phyloP scores from a whole-genome alignment of 2,113 vertebrate genomes.

The Machaerirhynchus nigripectus region DNA sequence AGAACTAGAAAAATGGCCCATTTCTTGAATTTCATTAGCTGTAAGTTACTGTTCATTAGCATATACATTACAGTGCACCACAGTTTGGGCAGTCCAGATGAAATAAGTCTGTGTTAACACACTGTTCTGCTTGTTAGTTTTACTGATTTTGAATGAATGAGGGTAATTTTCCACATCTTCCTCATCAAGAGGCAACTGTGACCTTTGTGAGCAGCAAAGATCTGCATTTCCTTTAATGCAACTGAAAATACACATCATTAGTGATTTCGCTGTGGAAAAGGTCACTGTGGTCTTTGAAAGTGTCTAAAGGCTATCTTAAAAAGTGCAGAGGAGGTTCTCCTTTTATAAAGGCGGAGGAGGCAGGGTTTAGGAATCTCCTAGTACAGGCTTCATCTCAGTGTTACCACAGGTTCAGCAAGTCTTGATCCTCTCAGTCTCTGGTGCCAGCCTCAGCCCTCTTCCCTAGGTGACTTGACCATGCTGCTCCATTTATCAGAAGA shows the following conservation, averaged over 20 bases:
- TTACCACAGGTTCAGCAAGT: neutral
- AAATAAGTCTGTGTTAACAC: neutral
- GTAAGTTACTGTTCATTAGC: neutral
- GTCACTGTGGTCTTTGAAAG: neutral
- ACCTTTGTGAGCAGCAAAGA: conserved; percentile 1
- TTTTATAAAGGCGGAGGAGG: neutral
- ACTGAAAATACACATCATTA: neutral
- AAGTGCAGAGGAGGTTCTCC: neutral
- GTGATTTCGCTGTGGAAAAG: neutral
- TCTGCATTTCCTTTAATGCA: neutral
- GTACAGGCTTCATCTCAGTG: neutral
- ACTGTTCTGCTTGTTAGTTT: neutral
- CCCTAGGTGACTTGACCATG: neutral
- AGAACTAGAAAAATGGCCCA: neutral
- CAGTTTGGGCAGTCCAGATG: neutral
- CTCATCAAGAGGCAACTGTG: neutral
- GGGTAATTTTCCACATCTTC: conserved; percentile 5
- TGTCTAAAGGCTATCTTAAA: neutral
- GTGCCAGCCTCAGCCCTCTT: neutral
- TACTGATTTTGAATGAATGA: neutral
- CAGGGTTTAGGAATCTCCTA: neutral
- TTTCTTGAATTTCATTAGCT: neutral
- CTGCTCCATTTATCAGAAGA: neutral
- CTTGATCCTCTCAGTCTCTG: neutral
- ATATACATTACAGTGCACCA: neutral